Evolutionary conservation across 2,888 invertebrate species (phyloP).

Genomic region (Nomada goodeniana): DNA sequence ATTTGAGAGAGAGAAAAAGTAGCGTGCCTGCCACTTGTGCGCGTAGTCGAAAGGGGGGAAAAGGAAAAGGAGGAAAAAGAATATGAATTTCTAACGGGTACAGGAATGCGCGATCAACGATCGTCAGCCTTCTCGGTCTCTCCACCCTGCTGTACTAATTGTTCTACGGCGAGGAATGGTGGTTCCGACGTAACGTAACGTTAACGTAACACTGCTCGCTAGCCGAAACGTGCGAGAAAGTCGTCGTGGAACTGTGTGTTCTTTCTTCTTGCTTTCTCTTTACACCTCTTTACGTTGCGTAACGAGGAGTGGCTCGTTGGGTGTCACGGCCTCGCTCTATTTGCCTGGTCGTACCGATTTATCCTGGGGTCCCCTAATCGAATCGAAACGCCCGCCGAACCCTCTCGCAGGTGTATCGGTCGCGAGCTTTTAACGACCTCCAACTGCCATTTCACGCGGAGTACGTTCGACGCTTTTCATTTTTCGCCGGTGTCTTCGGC

Average conservation of each 20-base stretch:
- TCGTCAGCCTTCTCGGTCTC: neutral
- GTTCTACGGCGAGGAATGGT: conserved; percentile 38
- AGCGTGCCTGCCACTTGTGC: no score
- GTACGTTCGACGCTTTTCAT: no score
- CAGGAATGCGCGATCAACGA: conserved; percentile 15
- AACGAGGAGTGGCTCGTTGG: conserved; percentile 76
- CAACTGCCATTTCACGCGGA: neutral
- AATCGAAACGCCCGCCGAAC: neutral
- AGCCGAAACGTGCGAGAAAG: conserved; percentile 73
- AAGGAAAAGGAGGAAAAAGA: conserved; percentile 3
- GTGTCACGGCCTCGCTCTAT: conserved; percentile 58
- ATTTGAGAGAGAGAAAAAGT: no score
- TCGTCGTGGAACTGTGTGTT: conserved; percentile 73
- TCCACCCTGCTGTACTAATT: neutral
- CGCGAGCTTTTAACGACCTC: neutral
- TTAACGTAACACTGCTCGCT: conserved; percentile 51
- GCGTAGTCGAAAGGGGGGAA: neutral
- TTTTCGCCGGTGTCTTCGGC: neutral
- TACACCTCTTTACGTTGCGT: conserved; percentile 73
- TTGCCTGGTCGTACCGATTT: conserved; percentile 67
- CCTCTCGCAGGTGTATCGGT: conserved; percentile 15
- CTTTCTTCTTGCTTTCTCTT: conserved; percentile 82
- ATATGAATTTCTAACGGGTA: neutral
- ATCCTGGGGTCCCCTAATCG: neutral
- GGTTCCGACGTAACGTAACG: conserved; percentile 56